phyloP scores from a whole-genome alignment of 2,888 invertebrate genomes.

The Synanthedon tipuliformis region DNA sequence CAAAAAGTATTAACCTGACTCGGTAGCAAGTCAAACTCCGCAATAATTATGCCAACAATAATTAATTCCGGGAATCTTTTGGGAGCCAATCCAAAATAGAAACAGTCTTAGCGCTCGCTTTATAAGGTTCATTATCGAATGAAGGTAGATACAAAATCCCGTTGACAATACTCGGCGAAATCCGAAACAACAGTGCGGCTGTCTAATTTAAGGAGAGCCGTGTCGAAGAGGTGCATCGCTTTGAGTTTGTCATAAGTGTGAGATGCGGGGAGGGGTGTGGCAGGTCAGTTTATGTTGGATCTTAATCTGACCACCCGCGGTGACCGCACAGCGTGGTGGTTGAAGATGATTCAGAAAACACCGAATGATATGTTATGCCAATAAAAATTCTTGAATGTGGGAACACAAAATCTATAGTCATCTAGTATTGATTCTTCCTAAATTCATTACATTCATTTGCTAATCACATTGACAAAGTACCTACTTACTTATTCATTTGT shows the following conservation, averaged over 20 bases:
- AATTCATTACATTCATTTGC: too few species aligned
- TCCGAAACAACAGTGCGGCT: conserved; percentile 30
- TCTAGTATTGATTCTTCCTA: too few species aligned
- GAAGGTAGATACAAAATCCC: conserved; percentile 12
- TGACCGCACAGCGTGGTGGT: conserved; percentile 31
- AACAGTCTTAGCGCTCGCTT: conserved; percentile 3
- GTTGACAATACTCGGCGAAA: conserved; percentile 30
- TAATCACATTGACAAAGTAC: too few species aligned
- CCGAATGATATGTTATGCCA: conserved; percentile 26
- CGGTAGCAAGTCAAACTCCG: neutral
- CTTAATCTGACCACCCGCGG: conserved; percentile 40
- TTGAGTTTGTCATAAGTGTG: neutral
- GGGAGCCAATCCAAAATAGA: neutral
- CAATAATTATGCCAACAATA: neutral
- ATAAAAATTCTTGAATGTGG: conserved; percentile 32
- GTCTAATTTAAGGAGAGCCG: conserved; percentile 23
- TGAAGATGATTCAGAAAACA: conserved; percentile 39
- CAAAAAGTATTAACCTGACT: neutral
- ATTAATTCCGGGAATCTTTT: conserved; percentile 1
- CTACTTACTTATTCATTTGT: too few species aligned
- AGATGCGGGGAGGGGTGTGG: conserved; percentile 9
- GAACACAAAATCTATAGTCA: conserved; percentile 7
- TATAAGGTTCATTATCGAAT: conserved; percentile 14
- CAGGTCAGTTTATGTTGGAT: conserved; percentile 22
- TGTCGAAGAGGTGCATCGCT: neutral